Evolutionary conservation across 2,113 vertebrate species (phyloP), one percentile per base, ranked within the genome.

Genomic region (Nettapus auritus): DNA sequence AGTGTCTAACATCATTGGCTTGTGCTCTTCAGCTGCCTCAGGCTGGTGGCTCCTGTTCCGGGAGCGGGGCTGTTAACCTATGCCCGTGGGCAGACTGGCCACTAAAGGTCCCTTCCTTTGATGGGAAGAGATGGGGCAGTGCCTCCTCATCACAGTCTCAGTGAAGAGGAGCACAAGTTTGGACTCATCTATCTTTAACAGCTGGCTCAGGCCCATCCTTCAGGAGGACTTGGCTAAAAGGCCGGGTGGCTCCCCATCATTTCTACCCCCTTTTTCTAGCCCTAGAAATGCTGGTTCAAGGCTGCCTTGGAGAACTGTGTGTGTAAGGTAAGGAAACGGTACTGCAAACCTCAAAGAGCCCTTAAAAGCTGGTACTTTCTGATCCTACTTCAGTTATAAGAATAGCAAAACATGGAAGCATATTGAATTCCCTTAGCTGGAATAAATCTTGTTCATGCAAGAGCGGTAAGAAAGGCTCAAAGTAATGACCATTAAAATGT

Each of bases 81-180:
- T 42, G 36, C 0, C 0, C 14, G 4, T 26, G 33, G 22, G 23
- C 2, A 1, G 17, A 1, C 29, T 25, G 18, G 19, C 18, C 56
- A 75, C 8, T 33, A 52, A 14, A 29, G 8, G n/a, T 31, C 23
- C 62, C 33, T 75, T 44, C 75, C 29, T 34, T 25, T 5, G 20
- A 48, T 48, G 46, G 46, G 46, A 20, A 16, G 62, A 22, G 56
- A 11, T 21, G 4, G 0, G 2, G 22, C 4, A 21, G 22, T 19
- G 31, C 9, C 53, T 50, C 21, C 56, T 50, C 42, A 20, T 69
- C 38, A 3, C 9, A 6, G 69, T 57, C 48, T 1, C 64, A 68
- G 17, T 53, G 56, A 69, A 9, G 5, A 31, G 17, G 25, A 44
- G 13, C 29, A 13, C 17, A 31, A 38, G 12, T 55, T n/a, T 15